phyloP scores from a whole-genome alignment of 2,797 vertebrate species.

The Acomys russatus region DNA sequence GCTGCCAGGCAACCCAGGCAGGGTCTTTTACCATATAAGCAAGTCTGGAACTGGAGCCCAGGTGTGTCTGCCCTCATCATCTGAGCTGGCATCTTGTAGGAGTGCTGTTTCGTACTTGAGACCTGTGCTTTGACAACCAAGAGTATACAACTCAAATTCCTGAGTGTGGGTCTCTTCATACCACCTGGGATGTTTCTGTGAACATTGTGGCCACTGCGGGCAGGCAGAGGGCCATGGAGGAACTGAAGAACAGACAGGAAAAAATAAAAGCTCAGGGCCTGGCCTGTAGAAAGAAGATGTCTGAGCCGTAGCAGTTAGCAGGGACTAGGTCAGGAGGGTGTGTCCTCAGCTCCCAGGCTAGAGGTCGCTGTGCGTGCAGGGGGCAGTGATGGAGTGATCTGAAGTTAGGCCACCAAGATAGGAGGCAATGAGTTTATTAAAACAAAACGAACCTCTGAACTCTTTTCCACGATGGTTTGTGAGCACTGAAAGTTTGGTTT shows the following conservation, averaged over 20 bases:
- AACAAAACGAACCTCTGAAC: neutral
- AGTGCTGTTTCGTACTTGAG: neutral
- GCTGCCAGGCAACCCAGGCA: neutral
- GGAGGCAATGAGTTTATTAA: neutral
- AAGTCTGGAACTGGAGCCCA: neutral
- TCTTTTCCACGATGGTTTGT: neutral
- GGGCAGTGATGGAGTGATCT: neutral
- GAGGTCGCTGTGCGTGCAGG: neutral
- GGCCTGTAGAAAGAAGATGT: neutral
- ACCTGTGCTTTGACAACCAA: neutral
- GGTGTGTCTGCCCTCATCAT: neutral
- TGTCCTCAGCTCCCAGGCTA: neutral
- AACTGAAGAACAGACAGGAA: slow-evolving; percentile 16
- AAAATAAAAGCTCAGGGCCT: neutral
- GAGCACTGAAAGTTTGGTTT: neutral
- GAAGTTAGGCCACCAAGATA: neutral
- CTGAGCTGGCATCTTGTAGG: neutral
- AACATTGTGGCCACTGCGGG: neutral
- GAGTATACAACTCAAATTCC: neutral
- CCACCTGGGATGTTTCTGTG: neutral
- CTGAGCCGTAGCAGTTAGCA: neutral
- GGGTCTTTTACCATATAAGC: neutral
- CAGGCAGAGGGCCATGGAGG: neutral
- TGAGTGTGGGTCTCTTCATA: neutral
- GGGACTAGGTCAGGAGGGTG: neutral